Evolutionary conservation across 2,888 invertebrate genomes (phyloP).

Genomic region (Leptura quadrifasciata): DNA sequence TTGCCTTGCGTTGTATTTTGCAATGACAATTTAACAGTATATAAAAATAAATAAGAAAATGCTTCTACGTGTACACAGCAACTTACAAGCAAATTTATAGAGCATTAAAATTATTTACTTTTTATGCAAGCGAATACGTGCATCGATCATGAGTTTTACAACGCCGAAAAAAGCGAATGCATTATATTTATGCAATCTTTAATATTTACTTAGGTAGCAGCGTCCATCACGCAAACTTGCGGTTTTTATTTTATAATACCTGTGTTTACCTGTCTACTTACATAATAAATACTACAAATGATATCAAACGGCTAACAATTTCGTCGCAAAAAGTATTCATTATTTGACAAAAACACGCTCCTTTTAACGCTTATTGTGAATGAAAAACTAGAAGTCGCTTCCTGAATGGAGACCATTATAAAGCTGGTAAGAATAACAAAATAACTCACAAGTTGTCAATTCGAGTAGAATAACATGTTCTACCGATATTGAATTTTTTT

Average conservation of each 20-base stretch:
- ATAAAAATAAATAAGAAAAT: not conserved
- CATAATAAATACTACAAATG: conserved; percentile 7
- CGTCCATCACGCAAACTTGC: conserved; percentile 1
- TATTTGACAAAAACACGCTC: not conserved
- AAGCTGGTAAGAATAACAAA: not conserved
- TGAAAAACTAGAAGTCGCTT: conserved; percentile 1
- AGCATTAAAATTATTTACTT: not conserved
- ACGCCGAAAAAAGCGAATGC: not conserved
- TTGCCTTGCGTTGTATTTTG: not conserved
- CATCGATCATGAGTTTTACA: not conserved
- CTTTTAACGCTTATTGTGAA: not conserved
- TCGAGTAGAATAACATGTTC: not conserved
- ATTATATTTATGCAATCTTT: not conserved
- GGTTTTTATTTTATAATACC: conserved; percentile 7
- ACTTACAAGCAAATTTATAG: not conserved
- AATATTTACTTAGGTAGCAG: not conserved
- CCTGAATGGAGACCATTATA: not conserved
- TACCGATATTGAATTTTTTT: not conserved
- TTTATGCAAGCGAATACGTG: not conserved
- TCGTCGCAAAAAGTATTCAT: not conserved
- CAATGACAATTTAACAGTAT: not conserved
- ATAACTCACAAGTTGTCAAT: not conserved
- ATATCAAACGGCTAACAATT: conserved; percentile 7
- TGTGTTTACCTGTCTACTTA: conserved; percentile 4
- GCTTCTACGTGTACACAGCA: not conserved